Evolutionary conservation across 64 coral and sea anemone species (phyloP).

Genomic region (Actinia equina): DNA sequence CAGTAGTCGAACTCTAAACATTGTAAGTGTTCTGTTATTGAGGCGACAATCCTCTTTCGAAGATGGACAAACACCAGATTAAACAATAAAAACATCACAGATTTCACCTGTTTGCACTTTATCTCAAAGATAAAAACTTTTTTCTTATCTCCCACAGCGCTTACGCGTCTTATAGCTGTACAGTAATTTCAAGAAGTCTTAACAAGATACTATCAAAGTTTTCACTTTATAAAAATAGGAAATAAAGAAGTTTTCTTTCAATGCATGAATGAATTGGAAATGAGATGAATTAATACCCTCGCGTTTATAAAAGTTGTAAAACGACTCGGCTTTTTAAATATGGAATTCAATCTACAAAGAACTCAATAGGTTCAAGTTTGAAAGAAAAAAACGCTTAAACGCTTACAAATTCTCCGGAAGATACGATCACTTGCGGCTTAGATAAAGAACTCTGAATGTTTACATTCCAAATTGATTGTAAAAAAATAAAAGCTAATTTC

Average conservation of each 20-base stretch:
- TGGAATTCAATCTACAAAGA: background rate
- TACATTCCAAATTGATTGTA: slow-evolving; percentile 15
- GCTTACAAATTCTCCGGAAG: slow-evolving; percentile 10
- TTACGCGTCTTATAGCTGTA: background rate
- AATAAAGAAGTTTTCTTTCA: background rate
- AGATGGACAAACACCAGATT: slow-evolving; percentile 7
- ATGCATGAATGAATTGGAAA: background rate
- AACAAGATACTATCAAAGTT: slow-evolving; percentile 15
- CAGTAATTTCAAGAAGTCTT: slow-evolving; percentile 8
- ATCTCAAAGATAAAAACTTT: slow-evolving; percentile 1
- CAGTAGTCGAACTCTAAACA: slow-evolving; percentile 8
- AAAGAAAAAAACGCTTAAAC: background rate
- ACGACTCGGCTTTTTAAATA: background rate
- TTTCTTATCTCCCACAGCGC: background rate
- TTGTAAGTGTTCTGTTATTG: slow-evolving; percentile 24
- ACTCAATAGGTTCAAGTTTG: slow-evolving; percentile 6
- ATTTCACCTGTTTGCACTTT: background rate
- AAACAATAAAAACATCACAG: slow-evolving; percentile 12
- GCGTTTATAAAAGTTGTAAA: background rate
- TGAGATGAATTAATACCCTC: background rate
- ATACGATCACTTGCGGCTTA: slow-evolving; percentile 17
- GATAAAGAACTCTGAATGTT: background rate
- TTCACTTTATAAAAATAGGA: background rate
- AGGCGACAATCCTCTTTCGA: slow-evolving; percentile 8
- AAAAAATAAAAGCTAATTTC: slow-evolving; percentile 4